These are phyloP conservation scores for Cydia pomonella DNA, from an alignment of 1,140 invertebrate species.

Conservation along the genomic window DNA sequence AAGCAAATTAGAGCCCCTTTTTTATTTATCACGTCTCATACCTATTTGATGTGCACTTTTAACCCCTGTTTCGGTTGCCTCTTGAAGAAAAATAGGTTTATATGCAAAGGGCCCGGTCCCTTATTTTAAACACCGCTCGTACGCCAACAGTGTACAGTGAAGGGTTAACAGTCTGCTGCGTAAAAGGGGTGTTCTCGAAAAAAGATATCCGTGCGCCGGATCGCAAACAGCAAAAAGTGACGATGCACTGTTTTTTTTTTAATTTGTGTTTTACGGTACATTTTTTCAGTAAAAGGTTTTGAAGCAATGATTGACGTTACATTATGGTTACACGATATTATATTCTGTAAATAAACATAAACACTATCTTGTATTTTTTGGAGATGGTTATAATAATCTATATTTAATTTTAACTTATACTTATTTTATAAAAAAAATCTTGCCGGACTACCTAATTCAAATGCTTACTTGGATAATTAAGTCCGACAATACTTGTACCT, in stretches of 20 bases:
- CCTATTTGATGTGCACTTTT: slow-evolving; percentile 29
- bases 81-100: slow-evolving; percentile 39
- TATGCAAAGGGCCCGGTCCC: slow-evolving; percentile 45
- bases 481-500: too few relatives aligned
- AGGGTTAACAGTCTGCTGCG: slow-evolving; percentile 75
- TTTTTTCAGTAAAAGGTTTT: slow-evolving; percentile 1
- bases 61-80: slow-evolving; percentile 28
- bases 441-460: too few relatives aligned
- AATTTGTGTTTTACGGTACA: neutral
- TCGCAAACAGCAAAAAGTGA: slow-evolving; percentile 36
- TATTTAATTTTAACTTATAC: neutral
- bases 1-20: slow-evolving; percentile 13
- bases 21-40: slow-evolving; percentile 32
- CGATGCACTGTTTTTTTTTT: slow-evolving; percentile 1
- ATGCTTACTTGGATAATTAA: too few relatives aligned
- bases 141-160: slow-evolving; percentile 62
- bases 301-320: neutral
- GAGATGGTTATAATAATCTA: neutral
- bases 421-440: too few relatives aligned
- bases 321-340: neutral
- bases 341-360: neutral
- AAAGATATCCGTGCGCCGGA: slow-evolving; percentile 36
- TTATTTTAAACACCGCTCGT: slow-evolving; percentile 44
- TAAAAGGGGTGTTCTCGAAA: slow-evolving; percentile 56
- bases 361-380: neutral